A percentile compares a stretch with the other conserved stretches of the same genome.
phyloP scores from a whole-genome alignment of 1,140 invertebrate species.

The Procambarus clarkii region DNA sequence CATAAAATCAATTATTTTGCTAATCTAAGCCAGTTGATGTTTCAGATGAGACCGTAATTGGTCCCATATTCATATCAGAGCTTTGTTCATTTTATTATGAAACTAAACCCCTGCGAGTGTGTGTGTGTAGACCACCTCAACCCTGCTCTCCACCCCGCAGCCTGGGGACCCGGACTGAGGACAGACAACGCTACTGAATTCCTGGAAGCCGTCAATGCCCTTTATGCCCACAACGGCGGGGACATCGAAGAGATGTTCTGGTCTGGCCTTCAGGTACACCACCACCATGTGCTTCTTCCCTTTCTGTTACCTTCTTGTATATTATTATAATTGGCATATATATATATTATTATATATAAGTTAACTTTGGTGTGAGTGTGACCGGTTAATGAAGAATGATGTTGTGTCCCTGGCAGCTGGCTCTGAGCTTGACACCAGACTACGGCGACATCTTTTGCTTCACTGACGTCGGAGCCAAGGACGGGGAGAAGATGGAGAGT shows the following conservation, averaged over 20 bases:
- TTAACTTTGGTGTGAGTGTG: too few relatives aligned
- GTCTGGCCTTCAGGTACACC: constrained; percentile 31
- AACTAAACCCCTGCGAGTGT: too few relatives aligned
- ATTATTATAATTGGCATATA: too few relatives aligned
- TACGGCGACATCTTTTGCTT: constrained; percentile 58
- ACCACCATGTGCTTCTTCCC: not conserved
- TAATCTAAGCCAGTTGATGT: too few relatives aligned
- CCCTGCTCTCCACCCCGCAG: not conserved
- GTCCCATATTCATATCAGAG: too few relatives aligned
- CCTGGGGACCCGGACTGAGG: constrained; percentile 12
- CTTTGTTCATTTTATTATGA: too few relatives aligned
- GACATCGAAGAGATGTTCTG: constrained; percentile 8
- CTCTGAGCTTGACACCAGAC: constrained; percentile 53
- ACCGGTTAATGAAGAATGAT: not conserved
- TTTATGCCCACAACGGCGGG: not conserved
- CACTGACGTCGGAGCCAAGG: constrained; percentile 46
- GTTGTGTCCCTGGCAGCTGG: constrained; percentile 22
- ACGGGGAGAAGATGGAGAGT: constrained; percentile 51
- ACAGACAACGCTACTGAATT: constrained; percentile 37
- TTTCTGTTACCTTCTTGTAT: too few relatives aligned
- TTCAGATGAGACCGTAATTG: too few relatives aligned
- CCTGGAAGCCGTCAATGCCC: constrained; percentile 32
- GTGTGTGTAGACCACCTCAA: too few relatives aligned
- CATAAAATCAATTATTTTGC: too few relatives aligned
- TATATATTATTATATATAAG: too few relatives aligned